Conservation (phyloP, 2,888 invertebrate genomes). For the Hydrotaea diabolus region DNA sequence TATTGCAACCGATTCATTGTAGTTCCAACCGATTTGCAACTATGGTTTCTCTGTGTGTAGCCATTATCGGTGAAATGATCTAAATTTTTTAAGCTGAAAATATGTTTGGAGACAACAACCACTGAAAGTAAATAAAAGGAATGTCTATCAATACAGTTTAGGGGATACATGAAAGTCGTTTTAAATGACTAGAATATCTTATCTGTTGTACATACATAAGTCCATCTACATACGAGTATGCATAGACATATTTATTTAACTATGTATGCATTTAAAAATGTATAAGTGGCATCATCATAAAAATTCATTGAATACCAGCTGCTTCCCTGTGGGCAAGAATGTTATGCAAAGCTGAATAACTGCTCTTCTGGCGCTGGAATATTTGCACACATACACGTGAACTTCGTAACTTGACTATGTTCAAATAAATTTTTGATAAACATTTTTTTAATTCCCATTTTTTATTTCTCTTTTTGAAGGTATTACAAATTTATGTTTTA, state of each 20-base stretch:
- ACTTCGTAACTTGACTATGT: background rate
- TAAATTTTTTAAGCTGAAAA: no score
- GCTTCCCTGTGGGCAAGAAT: constrained; percentile 54
- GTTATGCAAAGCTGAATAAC: background rate
- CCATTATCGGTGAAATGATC: no score
- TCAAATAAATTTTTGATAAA: background rate
- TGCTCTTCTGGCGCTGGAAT: background rate
- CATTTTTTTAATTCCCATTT: background rate
- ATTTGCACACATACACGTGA: background rate
- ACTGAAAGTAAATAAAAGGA: no score
- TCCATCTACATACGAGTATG: background rate
- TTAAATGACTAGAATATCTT: no score
- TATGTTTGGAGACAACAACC: no score
- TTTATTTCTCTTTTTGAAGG: background rate
- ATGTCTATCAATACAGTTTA: no score
- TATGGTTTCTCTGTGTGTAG: no score
- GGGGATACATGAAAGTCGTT: no score
- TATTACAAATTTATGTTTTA: background rate
- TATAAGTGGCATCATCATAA: constrained; percentile 40
- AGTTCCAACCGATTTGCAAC: no score
- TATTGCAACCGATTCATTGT: no score
- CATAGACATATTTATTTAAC: background rate
- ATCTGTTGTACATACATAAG: no score
- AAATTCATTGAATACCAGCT: constrained; percentile 54
- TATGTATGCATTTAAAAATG: background rate